These are phyloP conservation scores for Keiferia lycopersicella DNA, from an alignment of 2,888 invertebrate genomes.

Conservation along the genomic window DNA sequence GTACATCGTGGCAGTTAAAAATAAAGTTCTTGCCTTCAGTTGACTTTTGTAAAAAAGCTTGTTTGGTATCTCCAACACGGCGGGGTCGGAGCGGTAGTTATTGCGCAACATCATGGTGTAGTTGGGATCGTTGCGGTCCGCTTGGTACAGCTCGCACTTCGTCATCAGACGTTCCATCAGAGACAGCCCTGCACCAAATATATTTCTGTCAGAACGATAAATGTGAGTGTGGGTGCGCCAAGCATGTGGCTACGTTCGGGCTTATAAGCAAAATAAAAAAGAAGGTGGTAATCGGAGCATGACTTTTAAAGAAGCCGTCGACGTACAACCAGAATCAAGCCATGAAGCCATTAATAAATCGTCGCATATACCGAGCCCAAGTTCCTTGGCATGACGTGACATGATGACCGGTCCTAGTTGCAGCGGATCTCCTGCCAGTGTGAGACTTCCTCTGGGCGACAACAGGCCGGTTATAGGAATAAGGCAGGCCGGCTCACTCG, in stretches of 20 bases:
- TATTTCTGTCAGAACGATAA: slow-evolving; percentile 21
- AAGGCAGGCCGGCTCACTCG: slow-evolving; percentile 91
- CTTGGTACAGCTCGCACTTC: slow-evolving; percentile 60
- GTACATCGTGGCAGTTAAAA: not conserved
- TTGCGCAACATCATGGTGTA: slow-evolving; percentile 87
- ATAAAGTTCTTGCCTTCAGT: slow-evolving; percentile 60
- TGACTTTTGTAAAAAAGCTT: slow-evolving; percentile 86
- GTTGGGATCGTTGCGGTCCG: slow-evolving; percentile 70
- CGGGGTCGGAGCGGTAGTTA: slow-evolving; percentile 88
- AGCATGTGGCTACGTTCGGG: too few relatives aligned
- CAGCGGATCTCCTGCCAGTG: slow-evolving; percentile 89
- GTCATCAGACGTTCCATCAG: slow-evolving; percentile 86
- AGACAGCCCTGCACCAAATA: slow-evolving; percentile 71
- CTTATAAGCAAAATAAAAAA: too few relatives aligned
- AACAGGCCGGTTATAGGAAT: slow-evolving; percentile 85
- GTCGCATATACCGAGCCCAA: slow-evolving; percentile 74
- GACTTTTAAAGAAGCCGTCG: too few relatives aligned
- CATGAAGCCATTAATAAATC: too few relatives aligned
- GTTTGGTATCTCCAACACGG: slow-evolving; percentile 84
- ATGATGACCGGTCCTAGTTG: slow-evolving; percentile 91
- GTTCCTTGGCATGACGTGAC: slow-evolving; percentile 79
- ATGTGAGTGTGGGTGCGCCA: too few relatives aligned
- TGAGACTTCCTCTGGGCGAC: slow-evolving; percentile 72
- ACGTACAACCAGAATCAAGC: too few relatives aligned
- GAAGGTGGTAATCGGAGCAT: too few relatives aligned